Evolutionary conservation across 1,140 invertebrate species (phyloP), one percentile per base, ranked within the genome.

Genomic region (Bilobella aurantiaca): DNA sequence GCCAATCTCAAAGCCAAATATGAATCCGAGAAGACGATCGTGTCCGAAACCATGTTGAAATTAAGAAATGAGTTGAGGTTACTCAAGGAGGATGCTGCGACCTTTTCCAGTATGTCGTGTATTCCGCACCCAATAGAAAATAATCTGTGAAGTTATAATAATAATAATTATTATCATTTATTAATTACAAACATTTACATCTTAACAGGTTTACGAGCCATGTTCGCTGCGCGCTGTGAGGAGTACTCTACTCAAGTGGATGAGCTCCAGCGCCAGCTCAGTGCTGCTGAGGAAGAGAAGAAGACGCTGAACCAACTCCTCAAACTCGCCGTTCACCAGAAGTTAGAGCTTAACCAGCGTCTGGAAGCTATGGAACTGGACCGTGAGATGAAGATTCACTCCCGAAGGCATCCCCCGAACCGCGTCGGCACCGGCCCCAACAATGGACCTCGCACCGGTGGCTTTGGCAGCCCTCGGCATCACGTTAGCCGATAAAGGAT

Each of bases 1-100:
- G 91, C 91, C 31, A 98, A 98, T 81, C 83, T 99, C 72, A 98
- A 99, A 82, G 91, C 91, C 72, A 99, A 99, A 80, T 99, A 98
- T 78, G 96, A 99, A 78, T 97, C 92, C 66, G 97, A 99, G 78
- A 99, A 99, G 81, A 87, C 87, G 30, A 53, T 53, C 14, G 49
- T 98, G 34, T 94, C 91, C 49, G 95, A 98, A 74, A 97, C 95
- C 1, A 98, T 99, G 92, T 85, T 91, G 75, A 96, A 96, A 77
- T 79, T 98, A 64, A 80, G 95, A 61, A 96, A 96, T 76, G 95
- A 98, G 79, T 82, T 98, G 46, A 85, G 95, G 70, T 83, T 91
- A 72, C 81, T 98, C 58, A 98, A 98, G 78, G 94, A 98, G 79
- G 97, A 99, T 80, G 96, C 96, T 2, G 96, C 96, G 46, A 99